Conservation (phyloP, 1,140 invertebrate genomes). For the Drosophila quadrilineata region DNA sequence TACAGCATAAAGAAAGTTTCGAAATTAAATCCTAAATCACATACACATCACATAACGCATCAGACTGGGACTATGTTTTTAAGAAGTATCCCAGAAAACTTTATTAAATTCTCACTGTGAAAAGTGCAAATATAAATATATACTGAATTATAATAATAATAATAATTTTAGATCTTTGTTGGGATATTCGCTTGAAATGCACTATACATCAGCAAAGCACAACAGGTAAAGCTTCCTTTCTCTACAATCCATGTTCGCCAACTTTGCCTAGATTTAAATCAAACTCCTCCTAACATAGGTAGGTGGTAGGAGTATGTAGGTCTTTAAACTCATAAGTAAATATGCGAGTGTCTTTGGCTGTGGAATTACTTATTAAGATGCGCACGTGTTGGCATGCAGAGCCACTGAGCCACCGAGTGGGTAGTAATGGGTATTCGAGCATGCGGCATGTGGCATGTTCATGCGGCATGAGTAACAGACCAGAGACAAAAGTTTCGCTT, state of each 20-base stretch:
- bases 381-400: constrained; percentile 70
- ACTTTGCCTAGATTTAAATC: constrained; percentile 54
- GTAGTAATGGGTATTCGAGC: constrained; percentile 19
- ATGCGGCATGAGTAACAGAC: constrained; percentile 40
- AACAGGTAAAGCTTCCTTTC: not conserved
- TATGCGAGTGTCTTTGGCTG: constrained; percentile 27
- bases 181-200: not conserved
- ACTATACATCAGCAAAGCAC: not conserved
- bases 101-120: too few species aligned
- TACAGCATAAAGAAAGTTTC: not conserved
- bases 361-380: constrained; percentile 62
- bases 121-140: too few species aligned
- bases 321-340: constrained; percentile 22
- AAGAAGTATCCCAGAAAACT: too few species aligned
- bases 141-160: too few species aligned
- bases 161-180: constrained; percentile 2
- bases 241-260: not conserved
- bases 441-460: too few species aligned
- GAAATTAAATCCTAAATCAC: not conserved
- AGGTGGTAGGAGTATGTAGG: not conserved
- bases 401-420: constrained; percentile 19
- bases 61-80: too few species aligned
- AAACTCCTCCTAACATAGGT: not conserved
- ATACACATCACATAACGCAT: not conserved
- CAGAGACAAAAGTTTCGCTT: constrained; percentile 21